phyloP scores from a whole-genome alignment of 2,888 invertebrate species.

The Macaria liturata region DNA sequence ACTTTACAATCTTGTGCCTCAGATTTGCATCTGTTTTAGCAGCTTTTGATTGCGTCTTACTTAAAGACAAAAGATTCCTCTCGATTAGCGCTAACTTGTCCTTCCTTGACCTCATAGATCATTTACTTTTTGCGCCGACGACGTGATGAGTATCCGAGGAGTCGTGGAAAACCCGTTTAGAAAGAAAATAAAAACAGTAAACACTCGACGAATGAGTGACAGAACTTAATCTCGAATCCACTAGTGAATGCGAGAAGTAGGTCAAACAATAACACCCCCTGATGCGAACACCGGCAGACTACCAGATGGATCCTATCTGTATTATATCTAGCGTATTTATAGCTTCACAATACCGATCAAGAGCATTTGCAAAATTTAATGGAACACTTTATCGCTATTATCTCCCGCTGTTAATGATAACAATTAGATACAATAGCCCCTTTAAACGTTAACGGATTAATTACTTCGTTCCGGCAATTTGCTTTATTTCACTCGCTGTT shows the following conservation, averaged over 20 bases:
- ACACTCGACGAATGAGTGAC: slow-evolving; percentile 31
- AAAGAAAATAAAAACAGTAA: slow-evolving; percentile 23
- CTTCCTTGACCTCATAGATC: not conserved
- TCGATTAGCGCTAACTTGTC: not conserved
- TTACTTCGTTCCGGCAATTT: slow-evolving; percentile 31
- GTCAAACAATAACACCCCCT: slow-evolving; percentile 52
- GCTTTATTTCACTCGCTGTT: slow-evolving; percentile 29
- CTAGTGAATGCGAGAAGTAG: slow-evolving; percentile 44
- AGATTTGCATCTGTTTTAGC: slow-evolving; percentile 10
- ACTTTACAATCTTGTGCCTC: slow-evolving; percentile 21
- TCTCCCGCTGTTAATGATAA: slow-evolving; percentile 32
- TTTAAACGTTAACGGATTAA: slow-evolving; percentile 31
- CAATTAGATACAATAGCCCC: slow-evolving; percentile 32
- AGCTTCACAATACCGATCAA: slow-evolving; percentile 35
- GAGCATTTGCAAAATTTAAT: slow-evolving; percentile 24
- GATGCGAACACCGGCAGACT: slow-evolving; percentile 33
- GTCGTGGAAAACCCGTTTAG: slow-evolving; percentile 17
- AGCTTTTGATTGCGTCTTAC: slow-evolving; percentile 1
- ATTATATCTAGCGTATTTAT: slow-evolving; percentile 46
- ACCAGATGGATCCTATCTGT: slow-evolving; percentile 40
- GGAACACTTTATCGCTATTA: slow-evolving; percentile 23
- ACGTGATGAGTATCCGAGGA: not conserved
- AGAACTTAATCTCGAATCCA: slow-evolving; percentile 40
- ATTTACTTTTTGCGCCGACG: not conserved
- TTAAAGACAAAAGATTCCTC: not conserved